Evolutionary conservation across 2,888 invertebrate genomes (phyloP), one percentile per base, ranked within the genome.

Genomic region (Leptinotarsa juncta): DNA sequence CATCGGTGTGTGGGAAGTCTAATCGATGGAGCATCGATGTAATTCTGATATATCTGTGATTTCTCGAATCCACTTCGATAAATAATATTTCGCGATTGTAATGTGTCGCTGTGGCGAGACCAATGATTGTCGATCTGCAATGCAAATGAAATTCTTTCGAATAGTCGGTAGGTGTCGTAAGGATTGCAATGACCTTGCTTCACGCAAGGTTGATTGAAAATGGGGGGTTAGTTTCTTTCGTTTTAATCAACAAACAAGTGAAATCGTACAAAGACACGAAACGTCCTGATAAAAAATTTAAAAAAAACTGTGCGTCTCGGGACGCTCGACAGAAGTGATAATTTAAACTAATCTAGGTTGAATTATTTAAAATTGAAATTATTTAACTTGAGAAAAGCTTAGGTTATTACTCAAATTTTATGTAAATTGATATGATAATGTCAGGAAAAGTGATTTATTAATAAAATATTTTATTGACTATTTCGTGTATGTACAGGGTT

Each of bases 81-180:
- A 66, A 50, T 53, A 26, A 51, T 42, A 42, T 67, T 49, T 62
- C 67, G 16, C 53, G 50, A 26, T 53, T 53, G 67, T 67, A 66
- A 65, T 65, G 20, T 62, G 62, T 16, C 14, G 62, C 62, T 32
- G 15, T 32, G 16, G 42, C 32, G 32, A 51, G 51, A 42, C 42
- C 42, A 42, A 32, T 10, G 42, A 42, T 42, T 42, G 42, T 62
- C 4, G 62, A 62, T 62, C 49, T 66, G 42, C 66, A 66, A 66
- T 66, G 66, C 49, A 66, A 66, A 66, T 66, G 16, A 32, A 51
- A 42, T 67, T 67, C 26, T 48, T 66, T 62, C 42, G 62, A 62
- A 62, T 42, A 12, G 32, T 20, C 32, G 26, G 10, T n/a, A 62
- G 16, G 5, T 62, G n/a, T 62, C 7, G 32, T 42, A 16, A n/a